A percentile compares a stretch with the other conserved stretches of the same genome.
phyloP scores from a whole-genome alignment of 2,113 vertebrate species.

The Heloderma charlesbogerti region DNA sequence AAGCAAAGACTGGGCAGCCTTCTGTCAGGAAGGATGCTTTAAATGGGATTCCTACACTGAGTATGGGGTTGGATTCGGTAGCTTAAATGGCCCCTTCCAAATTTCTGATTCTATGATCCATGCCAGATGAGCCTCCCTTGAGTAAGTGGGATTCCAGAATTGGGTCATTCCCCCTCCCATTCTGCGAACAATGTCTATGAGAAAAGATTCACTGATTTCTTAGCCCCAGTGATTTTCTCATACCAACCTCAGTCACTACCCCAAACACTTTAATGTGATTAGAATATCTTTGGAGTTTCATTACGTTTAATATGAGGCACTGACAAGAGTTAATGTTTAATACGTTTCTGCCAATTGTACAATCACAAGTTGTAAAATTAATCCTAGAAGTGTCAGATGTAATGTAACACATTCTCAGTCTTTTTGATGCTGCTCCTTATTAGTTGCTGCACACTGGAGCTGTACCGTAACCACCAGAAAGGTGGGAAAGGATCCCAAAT shows the following conservation, averaged over 20 bases:
- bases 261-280: constrained; percentile 73
- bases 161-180: too few relatives aligned
- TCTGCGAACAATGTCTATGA: constrained; percentile 44
- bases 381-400: constrained; percentile 69
- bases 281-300: constrained; percentile 72
- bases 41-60: too few relatives aligned
- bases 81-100: too few relatives aligned
- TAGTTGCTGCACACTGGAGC: constrained; percentile 52
- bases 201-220: constrained; percentile 63
- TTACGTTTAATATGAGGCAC: constrained; percentile 76
- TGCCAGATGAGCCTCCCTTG: too few relatives aligned
- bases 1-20: too few relatives aligned
- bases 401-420: constrained; percentile 69
- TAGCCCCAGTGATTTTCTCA: constrained; percentile 65
- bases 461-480: constrained; percentile 24
- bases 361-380: constrained; percentile 77
- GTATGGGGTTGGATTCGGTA: too few relatives aligned
- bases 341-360: constrained; percentile 74
- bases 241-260: constrained; percentile 55
- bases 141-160: too few relatives aligned
- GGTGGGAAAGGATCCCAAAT: constrained; percentile 1
- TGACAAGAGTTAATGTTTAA: constrained; percentile 74
- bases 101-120: too few relatives aligned
- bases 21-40: too few relatives aligned
- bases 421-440: constrained; percentile 61